Evolutionary conservation across 1,140 invertebrate genomes (phyloP).

Genomic region (Lepidurus arcticus): DNA sequence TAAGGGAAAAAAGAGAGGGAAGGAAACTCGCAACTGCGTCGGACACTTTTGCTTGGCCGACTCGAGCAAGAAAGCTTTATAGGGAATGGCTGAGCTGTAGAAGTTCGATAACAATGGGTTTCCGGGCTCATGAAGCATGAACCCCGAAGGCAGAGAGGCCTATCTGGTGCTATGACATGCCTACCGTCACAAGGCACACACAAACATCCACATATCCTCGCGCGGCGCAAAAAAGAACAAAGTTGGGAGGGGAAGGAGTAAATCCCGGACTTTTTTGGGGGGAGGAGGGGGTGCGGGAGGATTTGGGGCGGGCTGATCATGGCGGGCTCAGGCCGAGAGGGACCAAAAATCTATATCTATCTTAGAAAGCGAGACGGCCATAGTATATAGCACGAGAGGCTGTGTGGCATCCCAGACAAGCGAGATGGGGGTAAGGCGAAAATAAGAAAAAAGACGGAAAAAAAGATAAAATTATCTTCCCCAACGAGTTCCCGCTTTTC

Average conservation of each 20-base stretch:
- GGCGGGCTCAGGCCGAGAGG: background rate
- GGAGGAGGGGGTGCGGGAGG: background rate
- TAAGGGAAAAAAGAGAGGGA: background rate
- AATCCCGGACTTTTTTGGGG: background rate
- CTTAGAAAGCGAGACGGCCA: background rate
- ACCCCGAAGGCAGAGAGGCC: background rate
- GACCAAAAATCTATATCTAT: constrained; percentile 4
- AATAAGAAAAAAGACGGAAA: background rate
- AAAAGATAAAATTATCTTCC: constrained; percentile 9
- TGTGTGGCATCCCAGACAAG: background rate
- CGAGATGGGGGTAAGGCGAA: background rate
- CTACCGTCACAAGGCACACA: background rate
- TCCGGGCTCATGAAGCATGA: constrained; percentile 20
- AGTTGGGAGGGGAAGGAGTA: background rate
- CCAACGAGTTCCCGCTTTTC: background rate
- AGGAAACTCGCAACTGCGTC: constrained; percentile 8
- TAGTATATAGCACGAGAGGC: background rate
- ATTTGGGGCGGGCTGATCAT: background rate
- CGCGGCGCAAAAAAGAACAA: background rate
- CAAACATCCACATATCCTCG: background rate
- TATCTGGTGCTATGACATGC: constrained; percentile 13
- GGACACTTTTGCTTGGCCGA: constrained; percentile 17
- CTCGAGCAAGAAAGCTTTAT: constrained; percentile 1
- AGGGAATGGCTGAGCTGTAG: constrained; percentile 17
- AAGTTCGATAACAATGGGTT: constrained; percentile 12